Evolutionary conservation across 1,140 invertebrate genomes (phyloP).

Genomic region (Amphibalanus amphitrite): DNA sequence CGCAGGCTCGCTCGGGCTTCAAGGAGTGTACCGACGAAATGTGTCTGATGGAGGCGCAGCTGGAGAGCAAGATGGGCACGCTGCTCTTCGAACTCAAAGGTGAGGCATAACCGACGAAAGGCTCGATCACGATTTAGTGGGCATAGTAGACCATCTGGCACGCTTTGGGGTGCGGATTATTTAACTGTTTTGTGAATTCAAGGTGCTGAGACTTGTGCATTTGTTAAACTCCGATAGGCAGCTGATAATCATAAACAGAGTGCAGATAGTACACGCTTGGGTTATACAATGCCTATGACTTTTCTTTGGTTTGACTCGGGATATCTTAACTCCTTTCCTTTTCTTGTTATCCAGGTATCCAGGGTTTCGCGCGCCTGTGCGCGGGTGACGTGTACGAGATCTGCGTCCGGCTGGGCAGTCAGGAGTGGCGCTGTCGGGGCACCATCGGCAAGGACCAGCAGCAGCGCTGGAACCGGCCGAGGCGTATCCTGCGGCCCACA

Average conservation of each 20-base stretch:
- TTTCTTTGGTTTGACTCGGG: too few species aligned
- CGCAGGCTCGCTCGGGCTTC: constrained; percentile 33
- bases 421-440: constrained; percentile 42
- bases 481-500: background rate
- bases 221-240: too few species aligned
- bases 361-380: constrained; percentile 41
- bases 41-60: constrained; percentile 34
- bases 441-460: constrained; percentile 34
- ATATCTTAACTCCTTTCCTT: too few species aligned
- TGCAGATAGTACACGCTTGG: too few species aligned
- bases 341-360: constrained; percentile 31
- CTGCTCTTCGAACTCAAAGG: constrained; percentile 38
- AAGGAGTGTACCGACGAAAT: constrained; percentile 35
- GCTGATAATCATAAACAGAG: too few species aligned
- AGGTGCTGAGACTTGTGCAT: too few species aligned
- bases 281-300: constrained; percentile 4
- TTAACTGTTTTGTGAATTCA: too few species aligned
- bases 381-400: constrained; percentile 45
- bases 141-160: too few species aligned
- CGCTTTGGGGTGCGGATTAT: too few species aligned
- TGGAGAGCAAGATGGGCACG: constrained; percentile 35
- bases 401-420: constrained; percentile 36
- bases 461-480: constrained; percentile 30
- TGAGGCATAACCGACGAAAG: constrained; percentile 19
- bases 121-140: background rate